Evolutionary conservation across 1,140 invertebrate species (phyloP), one percentile per base, ranked within the genome.

Genomic region (Drosophila funebris): DNA sequence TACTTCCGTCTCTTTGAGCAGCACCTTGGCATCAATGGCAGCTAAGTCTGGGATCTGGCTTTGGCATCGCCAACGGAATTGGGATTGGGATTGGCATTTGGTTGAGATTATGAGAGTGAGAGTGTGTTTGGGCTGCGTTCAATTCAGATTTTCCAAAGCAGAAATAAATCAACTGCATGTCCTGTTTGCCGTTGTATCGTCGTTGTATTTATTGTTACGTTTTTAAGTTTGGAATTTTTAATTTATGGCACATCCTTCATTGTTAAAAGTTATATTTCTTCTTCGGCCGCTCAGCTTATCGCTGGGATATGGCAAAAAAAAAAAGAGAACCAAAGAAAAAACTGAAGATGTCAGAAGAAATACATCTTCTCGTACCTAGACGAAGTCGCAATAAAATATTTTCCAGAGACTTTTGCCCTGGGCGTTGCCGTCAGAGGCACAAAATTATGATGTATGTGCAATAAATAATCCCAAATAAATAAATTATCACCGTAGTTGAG

Each of bases 381-480:
- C 50, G 13, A 60, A 52, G 43, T 48, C 52, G 68, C 18, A 71
- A 66, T 71, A 71, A 66, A 71, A 71, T 71, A 71, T 57, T 61
- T 76, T 71, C 39, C 56, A 43, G 18, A 54, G 13, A 44, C 29
- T 39, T 39, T 13, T 16, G 14, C n/a, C 14, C 29, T 44, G 50
- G 56, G 57, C 46, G 62, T 78, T 66, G 76, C 63, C 54, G 70
- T 70, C 82, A 81, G 66, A 64, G 83, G 60, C 83, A 74, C 58
- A 67, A 88, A 90, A 90, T 82, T 85, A 90, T 90, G 85, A 90
- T 90, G 81, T 90, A 90, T 85, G 85, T 71, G 81, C 85, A 76
- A 90, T 90, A 90, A 90, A 90, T 90, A 90, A 90, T 90, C 79
- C 76, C 74, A 85, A 90, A 90, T 90, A 90, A 90, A 90, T 90